Evolutionary conservation across 1,140 invertebrate species (phyloP).

Genomic region (Pogonomyrmex californicus): DNA sequence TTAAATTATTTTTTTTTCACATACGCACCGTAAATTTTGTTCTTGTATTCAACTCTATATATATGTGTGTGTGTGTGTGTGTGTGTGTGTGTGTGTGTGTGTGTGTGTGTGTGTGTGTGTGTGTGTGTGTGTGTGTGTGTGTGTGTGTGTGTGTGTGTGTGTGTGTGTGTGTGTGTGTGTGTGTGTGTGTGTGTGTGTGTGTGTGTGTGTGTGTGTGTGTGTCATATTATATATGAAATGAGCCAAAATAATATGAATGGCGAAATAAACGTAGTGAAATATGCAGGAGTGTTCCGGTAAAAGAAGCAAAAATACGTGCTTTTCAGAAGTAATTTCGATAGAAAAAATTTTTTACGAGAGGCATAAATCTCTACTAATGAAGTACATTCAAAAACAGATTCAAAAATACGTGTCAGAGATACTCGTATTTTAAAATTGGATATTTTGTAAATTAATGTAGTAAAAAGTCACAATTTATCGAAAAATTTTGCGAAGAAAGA

Average conservation of each 20-base stretch:
- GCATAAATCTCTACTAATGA: not conserved
- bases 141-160: too few species aligned
- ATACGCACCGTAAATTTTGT: slow-evolving; percentile 1
- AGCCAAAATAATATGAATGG: not conserved
- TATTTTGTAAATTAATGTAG: not conserved
- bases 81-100: too few species aligned
- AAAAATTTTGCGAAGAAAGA: not conserved
- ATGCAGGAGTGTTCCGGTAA: not conserved
- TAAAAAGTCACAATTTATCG: not conserved
- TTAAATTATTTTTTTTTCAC: not conserved
- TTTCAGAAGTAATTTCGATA: not conserved
- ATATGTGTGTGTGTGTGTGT: too few species aligned
- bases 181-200: too few species aligned
- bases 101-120: too few species aligned
- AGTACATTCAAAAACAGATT: not conserved
- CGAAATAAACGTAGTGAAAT: slow-evolving; percentile 23
- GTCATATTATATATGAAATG: not conserved
- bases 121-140: too few species aligned
- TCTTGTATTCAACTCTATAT: not conserved
- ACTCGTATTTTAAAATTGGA: not conserved
- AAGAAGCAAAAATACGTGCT: not conserved
- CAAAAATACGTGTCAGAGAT: slow-evolving; percentile 1
- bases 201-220: too few species aligned
- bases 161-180: too few species aligned
- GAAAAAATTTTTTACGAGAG: not conserved